Percentiles rank a stretch among this genome's conserved stretches.
Conservation (phyloP, 2,113 vertebrate species). For the Phylloscopus trochiloides region DNA sequence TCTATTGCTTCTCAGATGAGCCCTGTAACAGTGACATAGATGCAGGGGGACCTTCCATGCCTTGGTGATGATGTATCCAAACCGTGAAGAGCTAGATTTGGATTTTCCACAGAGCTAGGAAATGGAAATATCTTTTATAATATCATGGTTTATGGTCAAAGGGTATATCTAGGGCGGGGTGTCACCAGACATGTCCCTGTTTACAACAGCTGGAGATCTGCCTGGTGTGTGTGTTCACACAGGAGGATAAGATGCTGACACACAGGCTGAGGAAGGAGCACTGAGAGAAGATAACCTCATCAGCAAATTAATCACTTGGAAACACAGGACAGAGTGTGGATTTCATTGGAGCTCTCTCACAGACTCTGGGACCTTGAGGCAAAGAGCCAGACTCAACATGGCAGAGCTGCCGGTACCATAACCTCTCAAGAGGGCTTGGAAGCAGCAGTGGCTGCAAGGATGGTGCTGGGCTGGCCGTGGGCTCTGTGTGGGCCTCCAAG, state of each 20-base stretch:
- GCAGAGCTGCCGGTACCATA: rapidly evolving
- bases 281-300: neutral
- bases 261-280: neutral
- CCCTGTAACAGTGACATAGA: neutral
- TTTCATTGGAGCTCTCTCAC: neutral
- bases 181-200: neutral
- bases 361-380: neutral
- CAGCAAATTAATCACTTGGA: neutral
- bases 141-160: neutral
- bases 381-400: neutral
- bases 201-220: neutral
- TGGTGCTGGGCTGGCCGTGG: rapidly evolving
- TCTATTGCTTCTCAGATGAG: neutral
- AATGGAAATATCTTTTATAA: neutral
- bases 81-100: neutral
- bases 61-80: neutral
- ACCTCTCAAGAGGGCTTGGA: neutral
- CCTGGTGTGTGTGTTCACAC: neutral
- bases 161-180: neutral
- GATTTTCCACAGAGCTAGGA: neutral
- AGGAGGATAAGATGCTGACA: neutral
- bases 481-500: neutral
- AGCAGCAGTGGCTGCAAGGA: neutral
- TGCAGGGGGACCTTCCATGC: neutral
- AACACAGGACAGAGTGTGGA: neutral